These are phyloP conservation scores for Cyanoliseus patagonus DNA, from an alignment of 2,113 vertebrate species.

Conservation along the genomic window DNA sequence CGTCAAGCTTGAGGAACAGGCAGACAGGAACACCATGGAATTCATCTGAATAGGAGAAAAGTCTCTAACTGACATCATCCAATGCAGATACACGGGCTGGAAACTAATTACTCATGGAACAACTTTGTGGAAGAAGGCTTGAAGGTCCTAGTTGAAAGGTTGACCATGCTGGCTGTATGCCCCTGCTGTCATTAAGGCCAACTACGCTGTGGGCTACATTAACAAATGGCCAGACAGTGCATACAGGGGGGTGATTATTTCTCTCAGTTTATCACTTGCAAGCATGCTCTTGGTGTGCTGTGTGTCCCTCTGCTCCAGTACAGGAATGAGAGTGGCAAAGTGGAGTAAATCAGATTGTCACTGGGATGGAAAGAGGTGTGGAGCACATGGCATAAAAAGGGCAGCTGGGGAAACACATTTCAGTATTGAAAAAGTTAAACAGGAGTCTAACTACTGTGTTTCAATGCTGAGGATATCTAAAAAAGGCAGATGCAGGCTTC, in stretches of 20 bases:
- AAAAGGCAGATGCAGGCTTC: neutral
- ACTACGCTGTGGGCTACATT: neutral
- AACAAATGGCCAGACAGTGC: neutral
- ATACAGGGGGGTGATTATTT: neutral
- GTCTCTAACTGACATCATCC: neutral
- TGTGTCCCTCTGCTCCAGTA: neutral
- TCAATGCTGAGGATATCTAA: neutral
- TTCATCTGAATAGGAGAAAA: neutral
- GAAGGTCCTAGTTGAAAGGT: neutral
- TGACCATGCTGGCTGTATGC: neutral
- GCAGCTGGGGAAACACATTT: neutral
- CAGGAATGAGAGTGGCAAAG: neutral
- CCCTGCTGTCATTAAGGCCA: neutral
- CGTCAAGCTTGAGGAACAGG: neutral
- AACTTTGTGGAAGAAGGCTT: neutral
- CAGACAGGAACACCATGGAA: neutral
- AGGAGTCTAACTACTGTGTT: neutral
- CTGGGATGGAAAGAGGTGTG: neutral
- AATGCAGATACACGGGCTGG: neutral
- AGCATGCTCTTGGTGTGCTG: neutral
- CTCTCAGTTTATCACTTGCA: neutral
- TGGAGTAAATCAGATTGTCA: neutral
- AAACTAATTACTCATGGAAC: neutral
- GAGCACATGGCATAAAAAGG: fast-evolving
- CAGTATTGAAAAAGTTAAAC: neutral